Conservation (phyloP, 2,888 invertebrate genomes). For the Branchipolynoe longqiensis region DNA sequence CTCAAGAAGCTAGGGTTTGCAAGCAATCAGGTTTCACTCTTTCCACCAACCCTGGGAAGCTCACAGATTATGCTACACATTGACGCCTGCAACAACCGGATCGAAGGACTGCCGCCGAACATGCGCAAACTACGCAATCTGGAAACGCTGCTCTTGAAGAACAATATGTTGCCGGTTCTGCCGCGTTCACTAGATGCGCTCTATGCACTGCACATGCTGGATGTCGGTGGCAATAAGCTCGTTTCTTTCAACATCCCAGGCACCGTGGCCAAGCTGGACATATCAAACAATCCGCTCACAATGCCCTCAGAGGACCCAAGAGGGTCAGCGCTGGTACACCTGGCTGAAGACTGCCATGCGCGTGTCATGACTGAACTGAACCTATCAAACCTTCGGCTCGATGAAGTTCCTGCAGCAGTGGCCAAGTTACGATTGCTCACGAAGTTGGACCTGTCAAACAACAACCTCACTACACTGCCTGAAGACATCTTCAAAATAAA, state of each 20-base stretch:
- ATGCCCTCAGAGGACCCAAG: constrained; percentile 62
- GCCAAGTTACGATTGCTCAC: constrained; percentile 75
- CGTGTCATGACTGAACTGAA: constrained; percentile 75
- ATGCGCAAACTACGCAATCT: constrained; percentile 74
- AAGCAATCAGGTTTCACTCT: constrained; percentile 73
- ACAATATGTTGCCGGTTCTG: constrained; percentile 75
- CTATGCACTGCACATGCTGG: constrained; percentile 72
- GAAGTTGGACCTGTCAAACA: constrained; percentile 77
- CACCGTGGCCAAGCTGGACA: constrained; percentile 72
- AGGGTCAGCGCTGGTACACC: constrained; percentile 72
- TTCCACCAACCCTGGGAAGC: constrained; percentile 72
- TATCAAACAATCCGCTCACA: constrained; percentile 75
- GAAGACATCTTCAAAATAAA: constrained; percentile 75
- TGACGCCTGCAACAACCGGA: constrained; percentile 74
- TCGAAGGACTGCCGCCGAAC: constrained; percentile 74
- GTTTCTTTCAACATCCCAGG: constrained; percentile 76
- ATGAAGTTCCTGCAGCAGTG: constrained; percentile 76
- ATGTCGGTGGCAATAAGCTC: constrained; percentile 74
- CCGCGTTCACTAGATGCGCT: constrained; percentile 75
- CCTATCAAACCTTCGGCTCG: constrained; percentile 75
- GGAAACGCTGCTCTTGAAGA: constrained; percentile 71
- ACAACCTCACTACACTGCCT: constrained; percentile 73
- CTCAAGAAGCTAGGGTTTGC: constrained; percentile 75
- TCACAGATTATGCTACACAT: constrained; percentile 74
- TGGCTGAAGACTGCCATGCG: constrained; percentile 77